phyloP scores from a whole-genome alignment of 1,140 invertebrate species.

The Neuroterus valhalla region DNA sequence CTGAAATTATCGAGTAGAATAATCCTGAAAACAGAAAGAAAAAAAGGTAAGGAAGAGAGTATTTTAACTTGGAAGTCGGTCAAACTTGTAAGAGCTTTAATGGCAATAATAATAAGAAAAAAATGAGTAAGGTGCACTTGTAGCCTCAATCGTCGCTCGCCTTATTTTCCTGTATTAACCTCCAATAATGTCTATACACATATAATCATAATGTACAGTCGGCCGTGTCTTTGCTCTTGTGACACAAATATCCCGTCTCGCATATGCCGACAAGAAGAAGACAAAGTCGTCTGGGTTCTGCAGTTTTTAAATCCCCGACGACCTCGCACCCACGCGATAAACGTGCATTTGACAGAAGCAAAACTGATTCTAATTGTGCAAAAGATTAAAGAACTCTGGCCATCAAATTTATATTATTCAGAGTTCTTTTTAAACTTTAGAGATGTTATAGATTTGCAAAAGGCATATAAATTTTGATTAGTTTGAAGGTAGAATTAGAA shows the following conservation, averaged over 20 bases:
- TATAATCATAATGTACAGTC: neutral
- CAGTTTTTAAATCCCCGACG: conserved; percentile 22
- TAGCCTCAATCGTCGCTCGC: neutral
- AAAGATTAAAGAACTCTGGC: neutral
- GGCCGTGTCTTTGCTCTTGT: conserved; percentile 20
- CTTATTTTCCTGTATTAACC: neutral
- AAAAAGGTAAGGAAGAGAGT: neutral
- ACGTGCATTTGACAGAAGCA: neutral
- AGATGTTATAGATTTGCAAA: too few species aligned
- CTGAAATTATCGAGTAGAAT: neutral
- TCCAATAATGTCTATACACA: neutral
- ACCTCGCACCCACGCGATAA: conserved; percentile 17
- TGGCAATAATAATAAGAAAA: neutral
- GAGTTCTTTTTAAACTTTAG: neutral
- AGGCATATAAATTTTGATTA: neutral
- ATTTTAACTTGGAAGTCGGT: conserved; percentile 14
- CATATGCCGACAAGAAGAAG: conserved; percentile 10
- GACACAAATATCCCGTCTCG: conserved; percentile 24
- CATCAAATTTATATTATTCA: neutral
- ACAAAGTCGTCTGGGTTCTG: conserved; percentile 20
- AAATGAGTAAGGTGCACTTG: conserved; percentile 1
- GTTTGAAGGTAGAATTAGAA: neutral
- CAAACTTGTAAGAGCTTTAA: neutral
- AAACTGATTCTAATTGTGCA: conserved; percentile 7
- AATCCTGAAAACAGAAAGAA: neutral